These are phyloP conservation scores for Sebastes matsubarae DNA, from an alignment of 2,797 vertebrate species.

Conservation along the genomic window DNA sequence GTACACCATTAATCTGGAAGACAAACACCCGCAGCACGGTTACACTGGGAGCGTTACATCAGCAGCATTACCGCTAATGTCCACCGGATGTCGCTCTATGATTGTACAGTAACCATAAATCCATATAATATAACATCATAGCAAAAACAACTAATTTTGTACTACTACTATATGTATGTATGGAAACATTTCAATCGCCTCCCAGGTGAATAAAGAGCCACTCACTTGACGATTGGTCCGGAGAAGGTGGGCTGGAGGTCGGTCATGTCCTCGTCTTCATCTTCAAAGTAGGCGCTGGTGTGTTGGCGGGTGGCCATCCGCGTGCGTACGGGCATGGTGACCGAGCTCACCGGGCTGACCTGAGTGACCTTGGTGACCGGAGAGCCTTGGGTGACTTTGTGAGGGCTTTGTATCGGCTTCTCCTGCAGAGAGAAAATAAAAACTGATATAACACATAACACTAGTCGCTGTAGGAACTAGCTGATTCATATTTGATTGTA, in stretches of 20 bases:
- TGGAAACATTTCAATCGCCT: too few species aligned
- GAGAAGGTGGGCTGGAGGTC: conserved; percentile 93
- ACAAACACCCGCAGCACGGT: neutral
- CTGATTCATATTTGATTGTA: neutral
- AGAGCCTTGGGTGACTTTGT: neutral
- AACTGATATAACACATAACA: too few species aligned
- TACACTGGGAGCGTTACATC: too few species aligned
- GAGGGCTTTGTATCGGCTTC: neutral
- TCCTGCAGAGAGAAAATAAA: conserved; percentile 20
- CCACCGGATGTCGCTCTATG: neutral
- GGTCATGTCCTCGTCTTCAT: conserved; percentile 90
- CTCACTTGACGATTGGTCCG: conserved; percentile 95
- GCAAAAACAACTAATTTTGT: too few species aligned
- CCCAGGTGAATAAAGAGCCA: neutral
- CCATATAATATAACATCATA: too few species aligned
- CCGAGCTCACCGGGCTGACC: conserved; percentile 55
- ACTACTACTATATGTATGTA: too few species aligned
- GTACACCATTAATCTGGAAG: conserved; percentile 92
- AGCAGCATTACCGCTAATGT: neutral
- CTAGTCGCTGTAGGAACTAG: too few species aligned
- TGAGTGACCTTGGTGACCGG: neutral
- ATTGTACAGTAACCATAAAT: too few species aligned
- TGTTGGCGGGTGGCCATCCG: conserved; percentile 83
- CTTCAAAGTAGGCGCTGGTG: conserved; percentile 69
- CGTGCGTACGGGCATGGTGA: conserved; percentile 72